Conservation (phyloP, 2,113 vertebrate genomes). For the Cairina moschata region DNA sequence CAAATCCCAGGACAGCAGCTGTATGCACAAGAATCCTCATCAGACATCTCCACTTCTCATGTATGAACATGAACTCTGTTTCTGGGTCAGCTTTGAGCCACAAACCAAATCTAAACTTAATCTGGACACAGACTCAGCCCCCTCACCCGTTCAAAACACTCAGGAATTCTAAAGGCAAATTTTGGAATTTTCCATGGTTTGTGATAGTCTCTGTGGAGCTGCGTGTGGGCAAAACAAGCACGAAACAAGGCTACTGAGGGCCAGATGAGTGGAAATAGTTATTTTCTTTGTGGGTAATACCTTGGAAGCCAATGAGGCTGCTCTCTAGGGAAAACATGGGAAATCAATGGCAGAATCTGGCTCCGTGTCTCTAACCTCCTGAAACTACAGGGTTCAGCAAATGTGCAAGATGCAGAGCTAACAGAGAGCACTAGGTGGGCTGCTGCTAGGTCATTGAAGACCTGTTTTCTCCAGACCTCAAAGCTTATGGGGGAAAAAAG, state of each 20-base stretch:
- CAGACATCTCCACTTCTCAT: neutral
- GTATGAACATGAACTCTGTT: neutral
- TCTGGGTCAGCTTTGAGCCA: slow-evolving; percentile 33
- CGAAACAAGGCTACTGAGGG: neutral
- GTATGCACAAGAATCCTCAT: neutral
- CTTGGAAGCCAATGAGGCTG: neutral
- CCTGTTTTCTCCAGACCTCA: neutral
- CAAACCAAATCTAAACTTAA: slow-evolving; percentile 56
- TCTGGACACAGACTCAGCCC: slow-evolving; percentile 7
- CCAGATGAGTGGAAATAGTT: neutral
- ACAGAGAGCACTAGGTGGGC: neutral
- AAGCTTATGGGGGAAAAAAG: neutral
- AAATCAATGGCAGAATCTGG: neutral
- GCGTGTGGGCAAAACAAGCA: slow-evolving; percentile 13
- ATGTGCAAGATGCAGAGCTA: neutral
- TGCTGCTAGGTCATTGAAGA: neutral
- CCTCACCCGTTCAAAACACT: neutral
- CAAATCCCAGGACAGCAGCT: neutral
- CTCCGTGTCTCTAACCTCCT: neutral
- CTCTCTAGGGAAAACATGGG: slow-evolving; percentile 25
- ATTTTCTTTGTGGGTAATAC: slow-evolving; percentile 28
- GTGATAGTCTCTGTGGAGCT: slow-evolving; percentile 25
- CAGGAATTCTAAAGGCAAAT: slow-evolving; percentile 21
- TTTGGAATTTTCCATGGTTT: slow-evolving; percentile 66
- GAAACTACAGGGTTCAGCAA: neutral